Evolutionary conservation across 2,797 vertebrate genomes (phyloP).

Genomic region (Carduelis carduelis): DNA sequence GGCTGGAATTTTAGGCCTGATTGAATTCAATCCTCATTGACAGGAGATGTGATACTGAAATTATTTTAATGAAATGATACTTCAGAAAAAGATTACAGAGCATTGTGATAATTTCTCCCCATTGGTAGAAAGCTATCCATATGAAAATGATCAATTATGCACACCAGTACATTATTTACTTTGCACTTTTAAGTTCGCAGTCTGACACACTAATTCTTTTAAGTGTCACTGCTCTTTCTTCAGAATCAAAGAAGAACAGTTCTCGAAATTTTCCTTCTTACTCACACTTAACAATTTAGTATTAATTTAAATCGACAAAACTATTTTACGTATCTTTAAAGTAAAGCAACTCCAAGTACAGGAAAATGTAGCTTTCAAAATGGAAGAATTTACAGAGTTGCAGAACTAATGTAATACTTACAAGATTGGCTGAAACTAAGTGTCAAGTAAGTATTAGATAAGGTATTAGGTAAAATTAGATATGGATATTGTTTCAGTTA

Average conservation of each 20-base stretch:
- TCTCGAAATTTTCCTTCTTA: neutral
- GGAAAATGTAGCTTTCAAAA: neutral
- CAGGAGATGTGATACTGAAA: neutral
- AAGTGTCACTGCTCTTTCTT: neutral
- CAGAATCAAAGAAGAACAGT: neutral
- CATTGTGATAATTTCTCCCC: slow-evolving; percentile 65
- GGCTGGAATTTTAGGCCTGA: slow-evolving; percentile 36
- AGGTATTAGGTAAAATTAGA: neutral
- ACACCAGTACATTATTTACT: neutral
- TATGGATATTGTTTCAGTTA: slow-evolving; percentile 14
- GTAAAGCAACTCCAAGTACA: neutral
- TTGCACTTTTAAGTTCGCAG: slow-evolving; percentile 44
- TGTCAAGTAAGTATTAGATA: neutral
- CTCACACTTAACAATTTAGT: neutral
- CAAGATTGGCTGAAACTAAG: neutral
- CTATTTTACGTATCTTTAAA: neutral
- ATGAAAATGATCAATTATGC: neutral
- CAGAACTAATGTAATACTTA: neutral
- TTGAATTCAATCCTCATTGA: slow-evolving; percentile 21
- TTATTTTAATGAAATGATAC: neutral
- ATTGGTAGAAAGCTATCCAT: slow-evolving; percentile 40
- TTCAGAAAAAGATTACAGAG: neutral
- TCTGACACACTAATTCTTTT: neutral
- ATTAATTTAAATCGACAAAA: neutral
- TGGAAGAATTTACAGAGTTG: neutral